These are phyloP conservation scores for Drosophila parvula DNA, from an alignment of 1,140 invertebrate genomes.

Conservation along the genomic window DNA sequence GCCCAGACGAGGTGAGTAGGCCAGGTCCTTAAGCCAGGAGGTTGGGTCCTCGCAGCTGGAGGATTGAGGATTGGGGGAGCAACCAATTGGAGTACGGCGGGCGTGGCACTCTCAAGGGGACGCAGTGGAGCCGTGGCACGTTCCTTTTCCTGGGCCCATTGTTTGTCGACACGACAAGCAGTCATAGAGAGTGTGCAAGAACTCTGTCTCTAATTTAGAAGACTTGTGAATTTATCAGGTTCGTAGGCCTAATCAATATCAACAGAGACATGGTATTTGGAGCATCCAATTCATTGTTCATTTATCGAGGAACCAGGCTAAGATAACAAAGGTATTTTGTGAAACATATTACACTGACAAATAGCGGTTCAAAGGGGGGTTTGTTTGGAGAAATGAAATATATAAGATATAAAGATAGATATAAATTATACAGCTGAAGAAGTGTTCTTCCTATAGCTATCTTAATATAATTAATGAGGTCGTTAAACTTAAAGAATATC, in stretches of 20 bases:
- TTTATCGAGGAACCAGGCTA: constrained; percentile 1
- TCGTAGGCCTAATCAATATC: constrained; percentile 41
- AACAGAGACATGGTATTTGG: constrained; percentile 33
- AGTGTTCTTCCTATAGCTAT: not conserved
- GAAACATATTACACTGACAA: constrained; percentile 1
- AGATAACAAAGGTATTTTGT: constrained; percentile 14
- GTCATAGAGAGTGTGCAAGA: constrained; percentile 14
- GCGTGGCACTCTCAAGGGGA: constrained; percentile 19
- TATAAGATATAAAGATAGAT: no score
- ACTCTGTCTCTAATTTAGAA: constrained; percentile 44
- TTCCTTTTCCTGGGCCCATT: constrained; percentile 36
- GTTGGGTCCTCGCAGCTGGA: constrained; percentile 7
- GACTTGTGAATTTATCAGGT: constrained; percentile 43
- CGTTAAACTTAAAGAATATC: no score
- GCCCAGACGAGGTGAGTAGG: constrained; percentile 11
- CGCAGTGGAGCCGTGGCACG: constrained; percentile 29
- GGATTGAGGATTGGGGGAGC: constrained; percentile 7
- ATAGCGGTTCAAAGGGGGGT: not conserved
- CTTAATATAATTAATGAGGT: not conserved
- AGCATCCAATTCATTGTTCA: constrained; percentile 30
- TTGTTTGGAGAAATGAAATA: no score
- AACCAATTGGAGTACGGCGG: constrained; percentile 5
- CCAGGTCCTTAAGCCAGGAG: constrained; percentile 29
- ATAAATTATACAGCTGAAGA: no score
- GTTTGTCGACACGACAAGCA: constrained; percentile 15